Evolutionary conservation across 2,888 invertebrate species (phyloP), one percentile per base, ranked within the genome.

Genomic region (Pilophorus perplexus): DNA sequence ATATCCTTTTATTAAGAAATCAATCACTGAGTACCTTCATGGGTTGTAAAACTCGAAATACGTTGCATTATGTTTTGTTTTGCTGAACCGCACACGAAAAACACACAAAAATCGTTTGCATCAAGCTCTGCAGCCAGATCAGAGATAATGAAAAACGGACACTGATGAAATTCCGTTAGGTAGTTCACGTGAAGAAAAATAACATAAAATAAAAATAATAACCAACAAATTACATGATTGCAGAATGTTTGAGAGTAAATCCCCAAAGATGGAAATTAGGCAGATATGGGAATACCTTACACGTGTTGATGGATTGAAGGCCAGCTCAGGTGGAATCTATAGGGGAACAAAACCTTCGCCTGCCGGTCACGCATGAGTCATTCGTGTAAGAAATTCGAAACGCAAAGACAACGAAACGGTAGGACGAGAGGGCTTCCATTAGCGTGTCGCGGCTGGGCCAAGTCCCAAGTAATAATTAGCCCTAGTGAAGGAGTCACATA

Each of bases 401-500:
- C 44, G 46, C 52, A 46, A 64, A 64, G n/a, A n/a, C n/a, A n/a
- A n/a, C n/a, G n/a, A 52, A 37, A 52, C 8, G 52, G 46, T 10
- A 22, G 38, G 42, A 44, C 3, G 22, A 22, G 38, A 14, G 55
- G 37, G 10, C 25, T 59, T 59, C 59, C 59, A 59, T 59, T 59
- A 59, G 59, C 59, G 59, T 59, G 64, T 64, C 64, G 50, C 64
- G n/a, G 64, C 64, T 40, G 54, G 46, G 46, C 64, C 54, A 64
- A 64, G 64, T 64, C 64, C 54, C 42, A 20, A 52, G 52, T 20
- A 46, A 64, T 64, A 64, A 64, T 64, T 64, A 64, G 64, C 59
- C 59, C 59, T 25, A 59, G 59, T 28, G 54, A 54, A 64, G 38
- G 54, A 64, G 64, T 52, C 64, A 33, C 64, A 64, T 64, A 52